A percentile compares a stretch with the other conserved stretches of the same genome.
Conservation (phyloP, 2,797 vertebrate genomes). For the Premnoplex brunnescens region DNA sequence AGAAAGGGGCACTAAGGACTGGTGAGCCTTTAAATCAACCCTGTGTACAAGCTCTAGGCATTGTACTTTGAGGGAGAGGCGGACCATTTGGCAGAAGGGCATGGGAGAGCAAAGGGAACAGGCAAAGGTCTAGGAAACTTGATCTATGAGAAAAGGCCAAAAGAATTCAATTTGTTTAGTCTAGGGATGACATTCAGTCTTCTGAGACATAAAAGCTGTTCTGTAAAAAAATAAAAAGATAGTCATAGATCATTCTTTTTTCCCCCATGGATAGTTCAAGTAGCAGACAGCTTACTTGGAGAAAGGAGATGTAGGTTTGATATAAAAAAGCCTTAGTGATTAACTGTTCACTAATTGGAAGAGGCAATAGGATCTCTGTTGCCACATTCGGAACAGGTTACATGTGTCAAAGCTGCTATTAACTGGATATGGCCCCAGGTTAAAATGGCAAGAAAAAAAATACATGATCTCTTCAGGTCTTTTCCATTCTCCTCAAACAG, state of each 20-base stretch:
- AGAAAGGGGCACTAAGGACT: background rate
- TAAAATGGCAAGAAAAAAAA: background rate
- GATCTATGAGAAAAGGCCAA: conserved; percentile 47
- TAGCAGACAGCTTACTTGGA: background rate
- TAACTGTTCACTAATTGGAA: background rate
- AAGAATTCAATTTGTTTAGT: conserved; percentile 67
- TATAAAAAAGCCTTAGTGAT: background rate
- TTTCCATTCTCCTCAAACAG: background rate
- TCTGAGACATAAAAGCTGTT: conserved; percentile 42
- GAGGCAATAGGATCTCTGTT: background rate
- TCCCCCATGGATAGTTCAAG: background rate
- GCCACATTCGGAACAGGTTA: background rate
- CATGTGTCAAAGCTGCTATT: background rate
- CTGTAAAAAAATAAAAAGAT: background rate
- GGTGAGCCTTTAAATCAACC: background rate
- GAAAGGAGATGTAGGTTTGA: background rate
- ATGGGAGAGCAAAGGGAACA: background rate
- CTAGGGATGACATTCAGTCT: conserved; percentile 47
- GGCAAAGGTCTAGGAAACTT: conserved; percentile 33
- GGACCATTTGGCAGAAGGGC: background rate
- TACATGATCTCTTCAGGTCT: background rate
- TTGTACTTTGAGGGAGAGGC: background rate
- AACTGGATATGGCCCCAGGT: background rate
- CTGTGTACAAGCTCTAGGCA: background rate
- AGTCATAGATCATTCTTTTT: background rate